Evolutionary conservation across 2,888 invertebrate genomes (phyloP), one percentile per base, ranked within the genome.

Genomic region (Neoaliturus tenellus): DNA sequence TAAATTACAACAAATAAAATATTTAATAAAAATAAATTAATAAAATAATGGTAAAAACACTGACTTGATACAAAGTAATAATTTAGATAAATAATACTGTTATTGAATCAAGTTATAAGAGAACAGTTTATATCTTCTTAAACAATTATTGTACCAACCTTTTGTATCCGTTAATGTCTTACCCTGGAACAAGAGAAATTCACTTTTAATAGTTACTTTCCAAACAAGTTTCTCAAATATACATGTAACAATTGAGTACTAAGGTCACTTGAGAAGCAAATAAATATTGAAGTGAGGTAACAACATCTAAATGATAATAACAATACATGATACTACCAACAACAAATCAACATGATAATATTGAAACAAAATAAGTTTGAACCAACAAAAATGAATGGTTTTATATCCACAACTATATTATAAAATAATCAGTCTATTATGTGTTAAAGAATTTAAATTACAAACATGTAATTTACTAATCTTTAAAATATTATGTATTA

Each of bases 171-270:
- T 67, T 35, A 80, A 69, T 80, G 83, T 41, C 73, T 78, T 55
- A 55, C 20, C 78, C 78, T 78, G 78, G 14, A 78, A 78, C 78
- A 78, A 78, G 78, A 78, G 31, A 55, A 78, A 78, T 78, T 51
- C 31, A 48, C 20, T 55, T 78, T 78, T 44, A 75, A 75, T 44
- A 75, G 0, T 71, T 28, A 28, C 20, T 62, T 25, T 62, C 31
- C 23, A 55, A 55, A 62, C 62, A 62, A 3, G 10, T 28, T 28
- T 28, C 28, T 62, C 14, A 51, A 23, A 51, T 23, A 23, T 23
- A 14, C 20, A 51, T 51, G 51, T 23, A 51, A 51, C 6, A 6
- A 51, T 23, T 23, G 10, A 51, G 10, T 3, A 23, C 23, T 2
- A n/a, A n/a, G n/a, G n/a, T n/a, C n/a, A n/a, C n/a, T n/a, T n/a